Conservation (phyloP, 2,797 vertebrate species). For the Phalanger gymnotis region DNA sequence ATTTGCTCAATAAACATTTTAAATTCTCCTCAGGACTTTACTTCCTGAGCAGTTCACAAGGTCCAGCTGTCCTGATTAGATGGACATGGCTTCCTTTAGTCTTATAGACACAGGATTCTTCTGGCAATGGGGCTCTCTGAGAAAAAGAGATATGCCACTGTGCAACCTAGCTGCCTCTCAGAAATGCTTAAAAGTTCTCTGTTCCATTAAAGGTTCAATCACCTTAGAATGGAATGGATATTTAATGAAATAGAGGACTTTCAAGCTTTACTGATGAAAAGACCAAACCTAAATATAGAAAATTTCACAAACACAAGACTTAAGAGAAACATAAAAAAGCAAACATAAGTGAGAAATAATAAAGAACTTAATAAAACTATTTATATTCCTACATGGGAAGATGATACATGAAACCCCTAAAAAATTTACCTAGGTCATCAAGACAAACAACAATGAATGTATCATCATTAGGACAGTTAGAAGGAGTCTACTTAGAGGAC, state of each 20-base stretch:
- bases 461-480: background rate
- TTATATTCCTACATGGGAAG: background rate
- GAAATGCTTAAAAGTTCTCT: too few species aligned
- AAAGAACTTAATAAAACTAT: background rate
- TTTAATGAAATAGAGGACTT: background rate
- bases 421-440: background rate
- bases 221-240: background rate
- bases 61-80: too few species aligned
- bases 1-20: too few species aligned
- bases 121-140: too few species aligned
- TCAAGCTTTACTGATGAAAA: background rate
- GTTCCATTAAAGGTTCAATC: too few species aligned
- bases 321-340: background rate
- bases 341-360: background rate
- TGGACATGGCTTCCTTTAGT: too few species aligned
- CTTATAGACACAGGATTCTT: too few species aligned
- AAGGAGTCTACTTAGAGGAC: background rate
- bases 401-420: background rate
- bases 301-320: background rate
- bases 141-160: too few species aligned
- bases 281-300: background rate
- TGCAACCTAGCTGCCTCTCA: too few species aligned
- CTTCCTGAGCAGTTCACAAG: too few species aligned
- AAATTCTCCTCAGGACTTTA: too few species aligned
- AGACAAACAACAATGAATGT: background rate